Base-by-base conservation (phyloP, 2,113 vertebrate genomes). In the Strix aluco region DNA sequence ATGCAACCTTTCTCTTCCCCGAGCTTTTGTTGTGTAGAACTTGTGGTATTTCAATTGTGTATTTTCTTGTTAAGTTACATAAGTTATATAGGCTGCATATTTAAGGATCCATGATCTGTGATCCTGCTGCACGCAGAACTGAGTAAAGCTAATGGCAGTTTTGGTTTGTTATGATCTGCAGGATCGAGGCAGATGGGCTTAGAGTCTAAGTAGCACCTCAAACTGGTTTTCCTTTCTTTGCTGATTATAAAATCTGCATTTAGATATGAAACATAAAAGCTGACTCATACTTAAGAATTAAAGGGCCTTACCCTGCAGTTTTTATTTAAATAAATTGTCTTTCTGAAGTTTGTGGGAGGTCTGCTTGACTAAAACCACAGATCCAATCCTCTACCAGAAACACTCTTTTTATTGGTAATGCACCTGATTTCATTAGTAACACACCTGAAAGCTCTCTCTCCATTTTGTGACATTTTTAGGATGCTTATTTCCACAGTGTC, bases 241-340 rank as follows among this genome's bases (percentile, higher is more conserved):
- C 70, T 63, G 47, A 38, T 88, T 58, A 38, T 66, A 81, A 95
- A 92, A 77, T 73, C 66, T 83, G 88, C n/a, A 13, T 83, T 91
- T 94, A 81, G 71, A 88, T 74, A 42, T 30, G 63, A 80, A 92
- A 80, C 54, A 32, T 58, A 96, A 96, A 95, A 95, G 96, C 96
- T 97, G 97, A 97, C 96, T 97, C 95, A 97, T 94, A 93, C 46
- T 86, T 96, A 85, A 90, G 70, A 90, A 88, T 85, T 82, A 70
- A 92, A 90, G 66, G 59, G 58, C 94, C 89, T 91, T 87, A 40
- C 32, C 32, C 32, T 83, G 73, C 70, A 55, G 52, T 73, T 90
- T 81, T 95, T 58, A 52, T 61, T 81, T 73, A 55, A 91, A 91
- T 66, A 77, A 73, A 80, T 51, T 77, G 29, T n/a, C 51, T 85